A percentile compares a stretch with the other conserved stretches of the same genome.
phyloP scores from a whole-genome alignment of 1,140 invertebrate species.

The Tetranychus cinnabarinus region DNA sequence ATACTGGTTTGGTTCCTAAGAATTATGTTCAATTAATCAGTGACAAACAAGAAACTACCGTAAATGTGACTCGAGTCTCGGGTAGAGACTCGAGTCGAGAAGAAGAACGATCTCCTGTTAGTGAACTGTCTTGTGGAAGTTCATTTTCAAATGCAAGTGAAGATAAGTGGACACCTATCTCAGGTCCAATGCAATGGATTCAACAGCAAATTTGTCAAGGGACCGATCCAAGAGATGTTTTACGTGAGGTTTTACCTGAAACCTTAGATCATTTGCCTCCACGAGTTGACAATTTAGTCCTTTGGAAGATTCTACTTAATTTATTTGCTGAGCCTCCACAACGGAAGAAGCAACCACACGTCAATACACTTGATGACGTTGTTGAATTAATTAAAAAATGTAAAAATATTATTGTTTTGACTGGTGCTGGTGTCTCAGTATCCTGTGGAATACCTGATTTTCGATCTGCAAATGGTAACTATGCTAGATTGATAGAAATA shows the following conservation, averaged over 20 bases:
- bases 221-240: conserved; percentile 37
- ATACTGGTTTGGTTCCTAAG: conserved; percentile 71
- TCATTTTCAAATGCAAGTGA: conserved; percentile 38
- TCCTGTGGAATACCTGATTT: conserved; percentile 88
- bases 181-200: conserved; percentile 38
- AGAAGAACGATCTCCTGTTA: conserved; percentile 33
- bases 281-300: conserved; percentile 33
- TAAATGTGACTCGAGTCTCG: no score
- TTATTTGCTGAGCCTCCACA: conserved; percentile 42
- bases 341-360: conserved; percentile 38
- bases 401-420: conserved; percentile 68
- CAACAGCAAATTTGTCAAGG: conserved; percentile 48
- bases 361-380: conserved; percentile 53
- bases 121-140: conserved; percentile 40
- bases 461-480: conserved; percentile 69
- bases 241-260: conserved; percentile 35
- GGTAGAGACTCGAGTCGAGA: conserved; percentile 19
- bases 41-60: not conserved
- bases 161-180: conserved; percentile 32
- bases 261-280: conserved; percentile 30
- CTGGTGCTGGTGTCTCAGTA: conserved; percentile 70
- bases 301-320: conserved; percentile 36
- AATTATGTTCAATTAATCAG: conserved; percentile 63
- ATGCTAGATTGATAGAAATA: conserved; percentile 75
- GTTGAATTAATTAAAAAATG: conserved; percentile 38